Percentiles rank a stretch among this genome's conserved stretches.
These are phyloP conservation scores for Sarcophaga subvicina DNA, from an alignment of 2,888 invertebrate genomes.

Conservation along the genomic window DNA sequence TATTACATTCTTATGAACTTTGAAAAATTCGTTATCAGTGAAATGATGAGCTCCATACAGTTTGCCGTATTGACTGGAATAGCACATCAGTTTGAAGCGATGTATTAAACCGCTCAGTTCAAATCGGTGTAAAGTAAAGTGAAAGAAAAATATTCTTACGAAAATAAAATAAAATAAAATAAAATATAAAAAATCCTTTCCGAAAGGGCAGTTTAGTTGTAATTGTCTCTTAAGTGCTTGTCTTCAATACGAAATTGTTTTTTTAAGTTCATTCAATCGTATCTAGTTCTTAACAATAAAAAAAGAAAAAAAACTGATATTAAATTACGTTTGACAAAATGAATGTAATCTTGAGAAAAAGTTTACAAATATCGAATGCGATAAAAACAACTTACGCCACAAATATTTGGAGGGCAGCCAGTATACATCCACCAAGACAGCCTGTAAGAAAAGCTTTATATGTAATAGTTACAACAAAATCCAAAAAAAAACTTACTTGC, in stretches of 20 bases:
- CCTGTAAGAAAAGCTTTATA: constrained; percentile 55
- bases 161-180: constrained; percentile 4
- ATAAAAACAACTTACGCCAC: constrained; percentile 46
- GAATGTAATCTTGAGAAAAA: constrained; percentile 62
- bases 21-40: constrained; percentile 57
- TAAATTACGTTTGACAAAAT: constrained; percentile 46
- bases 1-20: constrained; percentile 40
- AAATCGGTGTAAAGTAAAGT: constrained; percentile 10
- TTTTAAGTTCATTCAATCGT: background rate
- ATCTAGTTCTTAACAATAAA: too few relatives aligned
- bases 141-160: constrained; percentile 3
- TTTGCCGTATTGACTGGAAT: constrained; percentile 14
- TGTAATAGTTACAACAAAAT: too few relatives aligned
- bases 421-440: constrained; percentile 60
- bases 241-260: background rate
- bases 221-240: background rate
- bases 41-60: constrained; percentile 27
- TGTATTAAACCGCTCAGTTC: constrained; percentile 53
- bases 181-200: background rate
- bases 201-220: background rate
- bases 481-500: too few relatives aligned
- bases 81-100: constrained; percentile 50
- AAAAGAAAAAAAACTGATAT: background rate
- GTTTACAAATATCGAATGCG: constrained; percentile 49
- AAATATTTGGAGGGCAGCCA: constrained; percentile 67